Base-by-base conservation (phyloP, 2,888 invertebrate species). In the Eumerus sabulonum region DNA sequence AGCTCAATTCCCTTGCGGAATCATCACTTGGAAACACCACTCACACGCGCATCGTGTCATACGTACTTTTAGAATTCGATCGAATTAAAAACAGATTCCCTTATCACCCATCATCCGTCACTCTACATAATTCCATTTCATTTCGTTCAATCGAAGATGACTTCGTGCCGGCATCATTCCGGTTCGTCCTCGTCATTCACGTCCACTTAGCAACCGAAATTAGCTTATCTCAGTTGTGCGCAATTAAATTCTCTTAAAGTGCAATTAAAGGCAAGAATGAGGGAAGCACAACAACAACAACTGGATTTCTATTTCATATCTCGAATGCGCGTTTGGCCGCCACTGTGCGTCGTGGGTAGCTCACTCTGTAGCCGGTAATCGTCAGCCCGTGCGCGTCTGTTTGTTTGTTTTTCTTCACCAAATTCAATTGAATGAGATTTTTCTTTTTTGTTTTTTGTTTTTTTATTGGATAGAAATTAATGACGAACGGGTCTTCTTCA, bases 181-280 rank as follows among this genome's bases (percentile, higher is more conserved):
- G 12, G 17, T 42, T 47, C 50, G 57, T 40, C 19, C 48, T 38
- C 50, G 53, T 40, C 18, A 59, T 44, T 40, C 76, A 63, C 27
- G 7, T 42, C 77, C 79, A 79, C 79, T 79, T 74, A 79, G 64
- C 74, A 70, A 64, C 74, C 68, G 60, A 74, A 79, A 79, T 79
- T 79, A 79, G 79, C 74, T 79, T 79, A 79, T 79, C 79, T 79
- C 59, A 42, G 68, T 45, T 68, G 74, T 74, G 74, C 73, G 74
- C 74, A 79, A 79, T 79, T 79, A 79, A 79, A 79, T 79, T 74
- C 74, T 74, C 79, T 42, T 74, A 74, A 74, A 79, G 74, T 64
- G 79, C 74, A 79, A 79, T 79, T 79, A 79, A 74, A 72, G 74
- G 7, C 27, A 27, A 27, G 27, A 27, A 27, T 7, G 27, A 27